Conservation (phyloP, 2,888 invertebrate genomes). For the Drosophila incognita region DNA sequence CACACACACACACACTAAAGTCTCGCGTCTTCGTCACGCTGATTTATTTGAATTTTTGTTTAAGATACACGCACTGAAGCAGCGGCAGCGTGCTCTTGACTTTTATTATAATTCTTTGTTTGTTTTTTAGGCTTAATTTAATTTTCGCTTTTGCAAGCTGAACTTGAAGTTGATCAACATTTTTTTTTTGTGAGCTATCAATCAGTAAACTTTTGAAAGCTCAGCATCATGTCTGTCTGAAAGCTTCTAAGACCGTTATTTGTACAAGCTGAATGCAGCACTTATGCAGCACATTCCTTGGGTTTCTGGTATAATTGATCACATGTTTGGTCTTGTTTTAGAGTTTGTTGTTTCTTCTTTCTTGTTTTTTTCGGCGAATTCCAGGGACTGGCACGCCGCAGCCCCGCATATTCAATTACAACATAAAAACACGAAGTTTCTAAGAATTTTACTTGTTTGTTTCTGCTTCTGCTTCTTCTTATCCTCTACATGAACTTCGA, state of each 20-base stretch:
- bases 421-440: slow-evolving; percentile 27
- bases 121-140: slow-evolving; percentile 24
- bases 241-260: not conserved
- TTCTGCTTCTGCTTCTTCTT: slow-evolving; percentile 8
- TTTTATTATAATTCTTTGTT: slow-evolving; percentile 20
- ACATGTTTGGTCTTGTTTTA: slow-evolving; percentile 10
- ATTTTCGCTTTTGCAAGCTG: slow-evolving; percentile 33
- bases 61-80: slow-evolving; percentile 24
- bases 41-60: slow-evolving; percentile 58
- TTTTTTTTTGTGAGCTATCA: slow-evolving; percentile 1
- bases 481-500: not conserved
- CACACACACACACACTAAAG: not conserved
- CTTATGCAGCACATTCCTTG: slow-evolving; percentile 29
- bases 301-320: slow-evolving; percentile 23
- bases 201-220: slow-evolving; percentile 11
- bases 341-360: not conserved
- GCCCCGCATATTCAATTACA: slow-evolving; percentile 47
- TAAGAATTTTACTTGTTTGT: slow-evolving; percentile 29
- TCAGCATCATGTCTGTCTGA: slow-evolving; percentile 1
- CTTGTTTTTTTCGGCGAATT: slow-evolving; percentile 28
- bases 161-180: slow-evolving; percentile 32
- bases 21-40: slow-evolving; percentile 15
- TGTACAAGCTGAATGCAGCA: not conserved
- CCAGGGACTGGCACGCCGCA: not conserved
- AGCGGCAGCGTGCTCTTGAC: slow-evolving; percentile 18